These are phyloP conservation scores for Agrotis clavis DNA, from an alignment of 2,888 invertebrate species.

Conservation along the genomic window DNA sequence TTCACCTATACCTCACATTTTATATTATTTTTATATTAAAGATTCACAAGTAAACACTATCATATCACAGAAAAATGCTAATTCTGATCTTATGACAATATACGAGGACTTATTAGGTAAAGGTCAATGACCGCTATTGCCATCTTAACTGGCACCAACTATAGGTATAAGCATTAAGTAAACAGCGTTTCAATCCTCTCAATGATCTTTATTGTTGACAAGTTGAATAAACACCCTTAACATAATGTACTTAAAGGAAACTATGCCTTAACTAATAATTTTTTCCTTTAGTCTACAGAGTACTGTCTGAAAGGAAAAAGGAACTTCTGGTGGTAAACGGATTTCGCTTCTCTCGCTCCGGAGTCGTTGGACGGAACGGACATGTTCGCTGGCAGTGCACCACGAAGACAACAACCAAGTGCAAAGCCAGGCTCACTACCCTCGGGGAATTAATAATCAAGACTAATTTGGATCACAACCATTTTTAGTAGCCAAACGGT, in stretches of 20 bases:
- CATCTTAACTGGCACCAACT: too few species aligned
- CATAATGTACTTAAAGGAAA: background rate
- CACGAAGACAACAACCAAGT: slow-evolving; percentile 67
- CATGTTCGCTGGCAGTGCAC: slow-evolving; percentile 71
- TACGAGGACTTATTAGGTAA: too few species aligned
- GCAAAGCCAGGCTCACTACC: slow-evolving; percentile 68
- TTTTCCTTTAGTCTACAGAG: too few species aligned
- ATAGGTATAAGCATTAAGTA: slow-evolving; percentile 47
- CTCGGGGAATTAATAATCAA: slow-evolving; percentile 40
- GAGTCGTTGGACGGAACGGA: slow-evolving; percentile 53
- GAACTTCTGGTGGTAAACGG: slow-evolving; percentile 56
- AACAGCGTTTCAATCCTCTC: slow-evolving; percentile 1
- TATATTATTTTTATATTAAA: too few species aligned
- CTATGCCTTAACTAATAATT: too few species aligned
- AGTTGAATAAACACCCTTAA: background rate
- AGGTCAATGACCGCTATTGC: too few species aligned
- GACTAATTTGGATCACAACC: slow-evolving; percentile 54
- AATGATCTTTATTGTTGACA: background rate
- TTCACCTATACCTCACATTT: too few species aligned
- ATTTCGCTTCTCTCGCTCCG: slow-evolving; percentile 66
- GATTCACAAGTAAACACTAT: too few species aligned
- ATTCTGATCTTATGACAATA: too few species aligned
- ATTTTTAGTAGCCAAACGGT: slow-evolving; percentile 30
- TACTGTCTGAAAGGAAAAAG: slow-evolving; percentile 1
- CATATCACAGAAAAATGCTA: too few species aligned